phyloP scores from a whole-genome alignment of 2,888 invertebrate genomes.

The Crossocerus cetratus region DNA sequence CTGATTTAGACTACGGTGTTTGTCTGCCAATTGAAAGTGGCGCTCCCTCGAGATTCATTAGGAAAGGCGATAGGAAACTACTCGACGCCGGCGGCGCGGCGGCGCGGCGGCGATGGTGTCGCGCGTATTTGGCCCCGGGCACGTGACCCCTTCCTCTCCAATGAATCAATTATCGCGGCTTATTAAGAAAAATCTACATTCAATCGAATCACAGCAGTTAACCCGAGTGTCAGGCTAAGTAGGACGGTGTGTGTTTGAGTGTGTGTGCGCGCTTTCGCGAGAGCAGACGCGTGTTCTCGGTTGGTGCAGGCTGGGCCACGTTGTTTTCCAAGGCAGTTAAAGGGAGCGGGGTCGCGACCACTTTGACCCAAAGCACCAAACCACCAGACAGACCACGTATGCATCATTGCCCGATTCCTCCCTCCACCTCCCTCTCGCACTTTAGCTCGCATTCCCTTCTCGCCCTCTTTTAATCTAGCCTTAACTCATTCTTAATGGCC shows the following conservation, averaged over 20 bases:
- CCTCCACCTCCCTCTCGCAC: too few species aligned
- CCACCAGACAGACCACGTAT: too few species aligned
- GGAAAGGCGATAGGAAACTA: background rate
- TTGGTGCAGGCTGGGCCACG: background rate
- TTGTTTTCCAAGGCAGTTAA: constrained; percentile 30
- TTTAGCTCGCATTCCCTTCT: too few species aligned
- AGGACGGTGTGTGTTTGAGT: constrained; percentile 28
- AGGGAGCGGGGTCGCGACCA: background rate
- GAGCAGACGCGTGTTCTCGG: constrained; percentile 1
- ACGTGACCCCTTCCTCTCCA: constrained; percentile 59
- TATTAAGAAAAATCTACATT: constrained; percentile 71
- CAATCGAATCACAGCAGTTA: constrained; percentile 72
- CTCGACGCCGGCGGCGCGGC: constrained; percentile 45
- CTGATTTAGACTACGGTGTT: too few species aligned
- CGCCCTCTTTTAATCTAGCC: too few species aligned
- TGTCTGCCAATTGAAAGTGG: too few species aligned
- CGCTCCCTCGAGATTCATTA: too few species aligned
- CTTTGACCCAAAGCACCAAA: background rate
- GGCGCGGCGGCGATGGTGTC: constrained; percentile 52
- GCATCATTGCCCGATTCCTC: too few species aligned
- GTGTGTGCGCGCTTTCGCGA: constrained; percentile 19
- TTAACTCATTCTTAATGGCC: too few species aligned
- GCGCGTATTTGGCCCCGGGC: constrained; percentile 51
- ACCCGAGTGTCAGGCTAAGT: constrained; percentile 59
- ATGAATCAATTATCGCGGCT: constrained; percentile 70